Evolutionary conservation across 2,113 vertebrate genomes (phyloP).

Genomic region (Malurus alboscapulatus): DNA sequence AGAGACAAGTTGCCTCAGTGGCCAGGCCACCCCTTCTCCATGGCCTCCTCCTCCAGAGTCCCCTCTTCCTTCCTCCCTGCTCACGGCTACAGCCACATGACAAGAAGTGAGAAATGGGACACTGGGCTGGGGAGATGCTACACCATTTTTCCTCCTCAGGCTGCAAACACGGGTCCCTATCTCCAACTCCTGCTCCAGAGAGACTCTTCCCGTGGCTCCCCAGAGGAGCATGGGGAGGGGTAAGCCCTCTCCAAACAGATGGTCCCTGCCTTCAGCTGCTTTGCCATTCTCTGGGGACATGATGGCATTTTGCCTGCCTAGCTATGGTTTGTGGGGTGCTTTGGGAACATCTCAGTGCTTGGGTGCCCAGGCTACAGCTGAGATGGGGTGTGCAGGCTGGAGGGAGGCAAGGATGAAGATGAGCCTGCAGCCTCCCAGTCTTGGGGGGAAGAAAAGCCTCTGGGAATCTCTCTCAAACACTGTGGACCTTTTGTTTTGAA

Average conservation of each 20-base stretch:
- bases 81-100: not conserved
- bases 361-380: not conserved
- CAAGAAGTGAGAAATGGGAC: not conserved
- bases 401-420: not conserved
- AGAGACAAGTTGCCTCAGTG: not conserved
- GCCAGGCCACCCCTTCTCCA: not conserved
- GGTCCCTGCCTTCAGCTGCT: not conserved
- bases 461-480: not conserved
- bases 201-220: not conserved
- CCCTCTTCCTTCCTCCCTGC: not conserved
- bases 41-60: not conserved
- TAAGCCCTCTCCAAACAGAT: not conserved
- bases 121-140: fast-evolving
- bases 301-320: not conserved
- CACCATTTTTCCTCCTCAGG: not conserved
- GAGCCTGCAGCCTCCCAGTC: not conserved
- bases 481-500: not conserved
- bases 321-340: not conserved
- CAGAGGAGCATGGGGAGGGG: not conserved
- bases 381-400: not conserved
- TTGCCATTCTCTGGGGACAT: not conserved
- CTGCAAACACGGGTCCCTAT: fast-evolving
- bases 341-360: not conserved
- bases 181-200: not conserved
- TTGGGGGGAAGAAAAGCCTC: not conserved